Evolutionary conservation across 2,888 invertebrate genomes (phyloP).

Genomic region (Orthosia gothica): DNA sequence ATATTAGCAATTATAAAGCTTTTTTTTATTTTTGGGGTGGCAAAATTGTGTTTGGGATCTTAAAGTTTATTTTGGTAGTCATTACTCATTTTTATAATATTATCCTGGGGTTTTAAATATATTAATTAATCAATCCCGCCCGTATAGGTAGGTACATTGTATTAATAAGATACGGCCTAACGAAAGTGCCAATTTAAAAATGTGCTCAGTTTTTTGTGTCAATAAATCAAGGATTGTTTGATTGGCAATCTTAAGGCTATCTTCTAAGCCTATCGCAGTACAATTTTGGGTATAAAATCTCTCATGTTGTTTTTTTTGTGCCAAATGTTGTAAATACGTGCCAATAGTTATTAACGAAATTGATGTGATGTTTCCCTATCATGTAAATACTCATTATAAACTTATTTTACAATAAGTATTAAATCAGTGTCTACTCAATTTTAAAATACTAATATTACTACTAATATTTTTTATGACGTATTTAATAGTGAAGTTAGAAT

Average conservation of each 20-base stretch:
- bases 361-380: constrained; percentile 71
- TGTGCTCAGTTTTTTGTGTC: constrained; percentile 68
- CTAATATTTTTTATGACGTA: constrained; percentile 50
- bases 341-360: constrained; percentile 65
- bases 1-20: neutral
- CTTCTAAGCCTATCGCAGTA: neutral
- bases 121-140: neutral
- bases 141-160: neutral
- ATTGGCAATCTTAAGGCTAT: neutral
- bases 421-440: constrained; percentile 52
- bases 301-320: constrained; percentile 57
- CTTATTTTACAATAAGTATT: constrained; percentile 25
- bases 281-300: constrained; percentile 5
- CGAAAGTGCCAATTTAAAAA: constrained; percentile 60
- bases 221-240: neutral
- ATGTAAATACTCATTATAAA: constrained; percentile 63
- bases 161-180: constrained; percentile 65
- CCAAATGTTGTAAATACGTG: constrained; percentile 68
- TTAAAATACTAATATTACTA: no score
- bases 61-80: neutral
- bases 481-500: constrained; percentile 33
- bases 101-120: neutral
- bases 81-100: neutral
- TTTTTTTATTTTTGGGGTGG: neutral
- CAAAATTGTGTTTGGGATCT: neutral